Evolutionary conservation across 2,113 vertebrate genomes (phyloP).

Genomic region (Cheirogaleus medius): DNA sequence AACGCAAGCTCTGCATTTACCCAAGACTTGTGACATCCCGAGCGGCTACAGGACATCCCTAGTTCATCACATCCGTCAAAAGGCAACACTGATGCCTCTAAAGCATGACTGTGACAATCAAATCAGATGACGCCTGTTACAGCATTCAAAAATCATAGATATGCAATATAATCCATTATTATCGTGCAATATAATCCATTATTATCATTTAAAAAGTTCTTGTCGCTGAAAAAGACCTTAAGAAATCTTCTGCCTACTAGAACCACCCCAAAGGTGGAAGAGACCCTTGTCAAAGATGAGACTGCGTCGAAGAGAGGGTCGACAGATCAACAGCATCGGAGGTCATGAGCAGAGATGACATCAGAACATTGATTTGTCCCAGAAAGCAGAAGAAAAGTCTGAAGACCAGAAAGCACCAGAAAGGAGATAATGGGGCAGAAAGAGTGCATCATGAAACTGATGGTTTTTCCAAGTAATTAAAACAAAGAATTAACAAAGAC

Average conservation of each 20-base stretch:
- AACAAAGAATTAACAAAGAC: not conserved
- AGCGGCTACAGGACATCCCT: not conserved
- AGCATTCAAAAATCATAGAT: not conserved
- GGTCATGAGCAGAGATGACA: not conserved
- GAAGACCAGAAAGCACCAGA: not conserved
- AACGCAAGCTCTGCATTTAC: not conserved
- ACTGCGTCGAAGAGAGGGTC: rapidly evolving
- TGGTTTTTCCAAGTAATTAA: not conserved
- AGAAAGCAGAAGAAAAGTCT: not conserved
- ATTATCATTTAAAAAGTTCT: too few relatives aligned
- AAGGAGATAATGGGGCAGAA: not conserved
- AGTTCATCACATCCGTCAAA: not conserved
- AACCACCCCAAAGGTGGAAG: not conserved
- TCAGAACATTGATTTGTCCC: not conserved
- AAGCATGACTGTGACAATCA: not conserved
- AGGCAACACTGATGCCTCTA: rapidly evolving
- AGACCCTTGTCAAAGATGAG: not conserved
- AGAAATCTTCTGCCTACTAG: not conserved
- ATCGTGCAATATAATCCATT: not conserved
- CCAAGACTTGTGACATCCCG: too few relatives aligned
- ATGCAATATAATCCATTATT: not conserved
- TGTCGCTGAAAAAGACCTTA: not conserved
- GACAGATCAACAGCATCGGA: not conserved
- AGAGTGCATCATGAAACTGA: not conserved
- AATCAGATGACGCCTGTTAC: rapidly evolving